Percentiles rank a stretch among this genome's conserved stretches.
Evolutionary conservation across 2,797 vertebrate species (phyloP).

Genomic region (Lepus townsendii): DNA sequence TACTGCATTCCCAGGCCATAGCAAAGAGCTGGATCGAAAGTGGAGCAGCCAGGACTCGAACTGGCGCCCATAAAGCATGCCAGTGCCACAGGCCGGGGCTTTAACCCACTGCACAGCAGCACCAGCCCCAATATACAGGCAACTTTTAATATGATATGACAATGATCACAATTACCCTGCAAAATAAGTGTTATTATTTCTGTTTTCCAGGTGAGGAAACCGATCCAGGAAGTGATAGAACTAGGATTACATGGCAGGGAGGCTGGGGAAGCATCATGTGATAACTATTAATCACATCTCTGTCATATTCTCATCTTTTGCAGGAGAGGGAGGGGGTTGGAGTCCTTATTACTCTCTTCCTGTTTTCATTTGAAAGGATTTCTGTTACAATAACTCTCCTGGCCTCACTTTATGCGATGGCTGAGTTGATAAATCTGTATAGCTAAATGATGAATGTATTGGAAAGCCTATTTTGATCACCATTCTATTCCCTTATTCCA

Average conservation of each 20-base stretch:
- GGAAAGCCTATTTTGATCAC: slow-evolving; percentile 7
- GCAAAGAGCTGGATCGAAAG: too few relatives aligned
- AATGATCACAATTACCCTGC: slow-evolving; percentile 1
- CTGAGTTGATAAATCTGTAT: neutral
- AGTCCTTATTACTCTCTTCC: slow-evolving; percentile 11
- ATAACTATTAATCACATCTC: slow-evolving; percentile 26
- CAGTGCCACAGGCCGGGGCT: too few relatives aligned
- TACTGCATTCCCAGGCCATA: too few relatives aligned
- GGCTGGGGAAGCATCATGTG: neutral
- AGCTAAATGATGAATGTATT: neutral
- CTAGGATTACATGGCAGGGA: neutral
- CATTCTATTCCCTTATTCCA: neutral
- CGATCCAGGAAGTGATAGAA: slow-evolving; percentile 23
- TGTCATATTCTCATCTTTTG: slow-evolving; percentile 49
- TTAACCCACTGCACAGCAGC: too few relatives aligned
- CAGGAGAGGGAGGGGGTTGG: neutral
- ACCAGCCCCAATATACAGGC: neutral
- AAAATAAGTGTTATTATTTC: neutral
- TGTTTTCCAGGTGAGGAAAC: slow-evolving; percentile 14
- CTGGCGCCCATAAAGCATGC: too few relatives aligned
- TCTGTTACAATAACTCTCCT: slow-evolving; percentile 42
- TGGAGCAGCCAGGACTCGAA: too few relatives aligned
- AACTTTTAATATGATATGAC: neutral
- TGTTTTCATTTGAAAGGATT: slow-evolving; percentile 42
- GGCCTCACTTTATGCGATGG: neutral